phyloP scores from a whole-genome alignment of 37 sponge, comb jelly and placozoan genomes.

The Axinella damicornis region DNA sequence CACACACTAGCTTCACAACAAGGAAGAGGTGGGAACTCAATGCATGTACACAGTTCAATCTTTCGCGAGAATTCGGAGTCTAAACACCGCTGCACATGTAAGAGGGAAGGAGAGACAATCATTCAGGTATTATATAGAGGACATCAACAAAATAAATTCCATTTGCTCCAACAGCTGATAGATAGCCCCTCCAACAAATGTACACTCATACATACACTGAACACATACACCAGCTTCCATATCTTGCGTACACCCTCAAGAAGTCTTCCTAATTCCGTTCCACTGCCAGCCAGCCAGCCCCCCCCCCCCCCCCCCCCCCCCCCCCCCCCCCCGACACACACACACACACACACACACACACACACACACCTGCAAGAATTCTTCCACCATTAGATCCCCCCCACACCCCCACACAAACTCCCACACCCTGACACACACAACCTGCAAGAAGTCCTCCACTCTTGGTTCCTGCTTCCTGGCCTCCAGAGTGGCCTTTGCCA shows the following conservation, averaged over 20 bases:
- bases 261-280: too few species aligned
- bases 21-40: neutral
- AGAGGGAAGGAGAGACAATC: neutral
- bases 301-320: neutral
- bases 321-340: too few species aligned
- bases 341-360: too few species aligned
- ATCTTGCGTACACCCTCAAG: too few species aligned
- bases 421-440: too few species aligned
- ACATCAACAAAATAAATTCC: too few species aligned
- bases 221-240: too few species aligned
- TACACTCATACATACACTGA: too few species aligned
- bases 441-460: constrained; percentile 77
- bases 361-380: constrained; percentile 1
- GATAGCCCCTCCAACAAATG: too few species aligned
- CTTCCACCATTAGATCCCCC: neutral
- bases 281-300: neutral
- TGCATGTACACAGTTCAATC: constrained; percentile 83
- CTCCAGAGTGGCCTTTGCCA: constrained; percentile 74
- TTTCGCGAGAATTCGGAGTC: constrained; percentile 84
- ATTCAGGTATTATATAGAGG: neutral
- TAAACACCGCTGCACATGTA: constrained; percentile 73
- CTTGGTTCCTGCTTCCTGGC: constrained; percentile 61
- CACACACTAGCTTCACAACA: too few species aligned
- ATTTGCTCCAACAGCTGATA: too few species aligned
- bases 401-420: too few species aligned